phyloP scores from a whole-genome alignment of 92 coral and sea anemone genomes.

The Heliopora coerulea region DNA sequence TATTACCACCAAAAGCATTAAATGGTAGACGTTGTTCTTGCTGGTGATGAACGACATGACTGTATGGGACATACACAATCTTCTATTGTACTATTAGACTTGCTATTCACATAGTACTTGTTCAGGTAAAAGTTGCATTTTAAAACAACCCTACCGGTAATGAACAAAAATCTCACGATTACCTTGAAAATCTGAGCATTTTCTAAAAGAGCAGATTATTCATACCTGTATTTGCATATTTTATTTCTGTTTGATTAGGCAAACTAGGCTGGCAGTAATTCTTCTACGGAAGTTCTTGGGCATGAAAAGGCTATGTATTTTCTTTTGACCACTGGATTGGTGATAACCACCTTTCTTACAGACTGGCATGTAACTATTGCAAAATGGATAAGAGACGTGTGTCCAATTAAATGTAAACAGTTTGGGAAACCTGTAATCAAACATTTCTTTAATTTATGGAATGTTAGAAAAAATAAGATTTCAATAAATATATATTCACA shows the following conservation, averaged over 20 bases:
- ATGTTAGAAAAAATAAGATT: background rate
- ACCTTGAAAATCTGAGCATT: too few species aligned
- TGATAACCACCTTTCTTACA: conserved; percentile 34
- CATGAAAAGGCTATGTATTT: background rate
- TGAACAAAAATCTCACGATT: too few species aligned
- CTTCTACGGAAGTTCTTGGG: too few species aligned
- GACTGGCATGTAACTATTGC: background rate
- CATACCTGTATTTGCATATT: too few species aligned
- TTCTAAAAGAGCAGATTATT: too few species aligned
- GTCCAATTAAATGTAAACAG: conserved; percentile 50
- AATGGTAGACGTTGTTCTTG: conserved; percentile 47
- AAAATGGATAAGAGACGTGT: conserved; percentile 48
- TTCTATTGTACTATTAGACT: conserved; percentile 54
- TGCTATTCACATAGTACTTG: conserved; percentile 43
- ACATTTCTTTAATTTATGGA: background rate
- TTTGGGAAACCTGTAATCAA: conserved; percentile 51
- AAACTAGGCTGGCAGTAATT: too few species aligned
- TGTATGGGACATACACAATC: conserved; percentile 55
- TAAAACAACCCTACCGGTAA: too few species aligned
- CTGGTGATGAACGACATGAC: conserved; percentile 57
- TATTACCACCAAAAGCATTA: conserved; percentile 55
- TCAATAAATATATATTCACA: too few species aligned
- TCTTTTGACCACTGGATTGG: conserved; percentile 40
- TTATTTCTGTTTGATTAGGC: too few species aligned
- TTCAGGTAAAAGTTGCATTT: conserved; percentile 37